A percentile compares a stretch with the other conserved stretches of the same genome.
Conservation (phyloP, 2,888 invertebrate species). For the Spodoptera exigua region DNA sequence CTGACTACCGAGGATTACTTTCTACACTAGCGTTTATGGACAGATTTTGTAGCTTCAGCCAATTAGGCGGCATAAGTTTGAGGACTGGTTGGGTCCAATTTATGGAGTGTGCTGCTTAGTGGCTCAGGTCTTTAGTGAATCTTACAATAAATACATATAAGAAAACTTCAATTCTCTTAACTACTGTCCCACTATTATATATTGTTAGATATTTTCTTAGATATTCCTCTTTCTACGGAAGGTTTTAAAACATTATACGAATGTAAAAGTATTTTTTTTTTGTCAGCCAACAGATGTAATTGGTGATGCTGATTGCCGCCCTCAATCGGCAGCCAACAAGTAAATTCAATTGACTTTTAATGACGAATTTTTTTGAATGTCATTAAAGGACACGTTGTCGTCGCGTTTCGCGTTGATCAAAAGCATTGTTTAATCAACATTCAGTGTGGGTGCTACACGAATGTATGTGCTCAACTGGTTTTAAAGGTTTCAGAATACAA, state of each 20-base stretch:
- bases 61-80: constrained; percentile 40
- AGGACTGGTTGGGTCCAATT: background rate
- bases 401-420: constrained; percentile 72
- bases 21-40: constrained; percentile 45
- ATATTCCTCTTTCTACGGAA: no score
- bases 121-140: background rate
- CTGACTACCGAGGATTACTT: constrained; percentile 55
- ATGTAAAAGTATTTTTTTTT: constrained; percentile 37
- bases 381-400: constrained; percentile 64
- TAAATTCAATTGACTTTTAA: constrained; percentile 81
- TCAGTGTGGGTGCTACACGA: constrained; percentile 12
- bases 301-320: constrained; percentile 66
- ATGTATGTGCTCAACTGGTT: constrained; percentile 2
- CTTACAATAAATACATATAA: no score
- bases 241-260: constrained; percentile 18
- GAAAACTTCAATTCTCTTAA: no score
- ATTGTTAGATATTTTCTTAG: no score
- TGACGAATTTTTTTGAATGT: constrained; percentile 79
- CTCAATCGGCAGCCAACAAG: constrained; percentile 70
- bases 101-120: constrained; percentile 13
- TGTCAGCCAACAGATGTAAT: constrained; percentile 44
- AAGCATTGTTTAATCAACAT: constrained; percentile 76
- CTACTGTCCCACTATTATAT: no score
- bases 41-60: constrained; percentile 41
- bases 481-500: background rate